Evolutionary conservation across 2,888 invertebrate species (phyloP), one percentile per base, ranked within the genome.

Genomic region (Orthosia incerta): DNA sequence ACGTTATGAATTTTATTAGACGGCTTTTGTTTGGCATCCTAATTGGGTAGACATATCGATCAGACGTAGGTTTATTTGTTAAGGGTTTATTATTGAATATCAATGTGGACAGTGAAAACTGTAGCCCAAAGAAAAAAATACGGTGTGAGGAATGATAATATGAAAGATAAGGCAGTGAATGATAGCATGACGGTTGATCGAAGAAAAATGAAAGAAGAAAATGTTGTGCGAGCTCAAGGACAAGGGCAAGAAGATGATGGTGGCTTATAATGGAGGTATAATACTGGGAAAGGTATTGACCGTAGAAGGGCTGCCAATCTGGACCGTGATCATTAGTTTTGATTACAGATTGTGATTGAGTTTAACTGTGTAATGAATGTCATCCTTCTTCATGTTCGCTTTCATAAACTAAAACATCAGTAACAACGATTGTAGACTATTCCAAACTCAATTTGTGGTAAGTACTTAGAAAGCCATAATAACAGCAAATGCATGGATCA

Each of bases 1-100:
- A 74, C 66, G 67, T 71, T 74, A 72, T 69, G 67, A 57, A 74
- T 59, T 76, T 82, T 65, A 57, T 51, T 56, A 60, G 39, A 68
- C 48, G 13, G 16, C 39, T 11, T 69, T 70, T 63, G 18, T 79
- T 55, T 50, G 23, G 45, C 16, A 9, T 45, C 12, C 26, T 26
- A 12, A 26, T 53, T n/a, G n/a, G 51, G 15, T 69, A 26, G 23
- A 53, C 16, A 26, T 18, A 12, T 9, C 9, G 16, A 9, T 3
- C 4, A 68, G 16, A 45, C 51, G 13, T 45, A 13, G 45, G 15
- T 16, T 69, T 45, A n/a, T 53, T 45, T 15, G 15, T 9, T 1
- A 20, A 45, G n/a, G 18, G 20, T 20, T 60, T 60, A 60, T 45
- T 60, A 20, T 60, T 45, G n/a, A 45, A 60, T 15, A 15, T 60